Evolutionary conservation across 1,140 invertebrate genomes (phyloP), one percentile per base, ranked within the genome.

Genomic region (Bombus sibiricus): DNA sequence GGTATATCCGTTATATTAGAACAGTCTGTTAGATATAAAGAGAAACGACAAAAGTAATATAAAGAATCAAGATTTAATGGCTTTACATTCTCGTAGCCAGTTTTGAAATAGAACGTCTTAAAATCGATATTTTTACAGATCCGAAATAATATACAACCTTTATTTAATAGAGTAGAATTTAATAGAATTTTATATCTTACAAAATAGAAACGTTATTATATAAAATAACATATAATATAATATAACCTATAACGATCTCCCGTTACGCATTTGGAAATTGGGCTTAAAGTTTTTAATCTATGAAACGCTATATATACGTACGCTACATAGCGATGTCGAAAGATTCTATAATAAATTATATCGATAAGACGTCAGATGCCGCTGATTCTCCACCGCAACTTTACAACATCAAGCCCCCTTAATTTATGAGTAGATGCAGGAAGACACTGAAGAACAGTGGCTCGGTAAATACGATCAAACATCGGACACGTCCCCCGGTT

Each of bases 401-500:
- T 41, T 41, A 10, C 37, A 73, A 8, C 39, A 15, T 15, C 71
- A 10, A 73, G 28, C 1, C 71, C 2, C n/a, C n/a, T 47, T 32
- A 74, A 74, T 32, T 74, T 74, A 74, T 32, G 41, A n/a, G 4
- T 73, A 13, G 39, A 41, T 22, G 25, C 28, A 66, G n/a, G 10
- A 6, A 39, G n/a, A 71, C 25, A 28, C 39, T 15, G 68, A 39
- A 8, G 28, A 28, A 74, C n/a, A 41, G 28, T 28, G 8, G 18
- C 41, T 47, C 2, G 71, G 39, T 73, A 73, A 73, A 73, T 73
- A 73, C 28, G n/a, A 47, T 47, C 18, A 47, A 74, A n/a, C 41
- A 41, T 74, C 15, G 13, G 22, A 6, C 41, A 28, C 37, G 22
- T 39, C 41, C 62, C 37, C 25, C 62, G 71, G 43, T 57, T 71